Evolutionary conservation across 2,113 vertebrate species (phyloP), one percentile per base, ranked within the genome.

Genomic region (Pontoporia blainvillei): DNA sequence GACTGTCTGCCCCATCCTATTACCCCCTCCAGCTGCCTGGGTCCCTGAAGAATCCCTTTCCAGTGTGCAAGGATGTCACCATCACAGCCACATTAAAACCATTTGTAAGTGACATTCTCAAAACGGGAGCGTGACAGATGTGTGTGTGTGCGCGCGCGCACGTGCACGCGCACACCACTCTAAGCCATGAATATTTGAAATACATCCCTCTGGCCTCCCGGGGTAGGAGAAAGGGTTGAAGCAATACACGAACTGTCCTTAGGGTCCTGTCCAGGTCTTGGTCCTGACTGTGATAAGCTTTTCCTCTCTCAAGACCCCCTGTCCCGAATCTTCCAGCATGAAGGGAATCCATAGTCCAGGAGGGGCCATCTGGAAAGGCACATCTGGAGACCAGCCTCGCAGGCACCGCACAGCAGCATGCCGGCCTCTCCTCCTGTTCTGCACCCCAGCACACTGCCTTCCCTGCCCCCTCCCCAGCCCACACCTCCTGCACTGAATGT

Each of bases 51-150:
- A 96, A 90, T 95, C 96, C 97, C 98, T 98, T 98, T 95, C 97
- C 94, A 96, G 95, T 76, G 66, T 96, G 84, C 93, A 91, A 97
- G 97, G 46, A 94, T 98, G 97, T 98, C 98, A 96, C 93, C 96
- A 96, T 98, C 97, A 95, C 94, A 97, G 97, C 98, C 98, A 98
- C 98, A 98, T 98, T 95, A 97, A 98, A 98, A 98, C 98, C 92
- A 76, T 34, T 95, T 76, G 52, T 97, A 89, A 98, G 97, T 96
- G 95, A 97, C 97, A 94, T 98, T 98, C 98, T 97, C 92, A 97
- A 97, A 98, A 95, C 96, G 41, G 90, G 87, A 98, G 98, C 81
- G 5, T 98, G 97, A 96, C 95, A 96, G 96, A 95, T 5, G 62
- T 15, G 46, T 54, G 46, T 12, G 41, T 12, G 52, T 9, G 36